Conservation (phyloP, 2,888 invertebrate genomes). For the Apeira syringaria region DNA sequence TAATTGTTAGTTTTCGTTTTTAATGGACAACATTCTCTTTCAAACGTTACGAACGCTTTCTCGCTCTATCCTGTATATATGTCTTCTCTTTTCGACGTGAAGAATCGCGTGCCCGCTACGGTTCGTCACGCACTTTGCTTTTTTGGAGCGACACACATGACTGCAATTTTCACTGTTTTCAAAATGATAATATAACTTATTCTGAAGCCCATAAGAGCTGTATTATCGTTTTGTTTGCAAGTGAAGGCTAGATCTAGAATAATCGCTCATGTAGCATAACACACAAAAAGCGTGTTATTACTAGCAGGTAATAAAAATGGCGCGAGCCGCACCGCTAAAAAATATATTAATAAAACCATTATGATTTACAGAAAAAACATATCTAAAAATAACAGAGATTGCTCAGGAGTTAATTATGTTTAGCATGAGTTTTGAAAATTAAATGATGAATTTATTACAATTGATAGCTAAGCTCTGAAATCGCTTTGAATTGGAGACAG, state of each 20-base stretch:
- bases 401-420: too few relatives aligned
- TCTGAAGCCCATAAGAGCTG: constrained; percentile 14
- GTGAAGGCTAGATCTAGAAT: constrained; percentile 12
- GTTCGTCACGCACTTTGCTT: constrained; percentile 43
- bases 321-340: constrained; percentile 3
- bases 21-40: constrained; percentile 18
- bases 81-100: too few relatives aligned
- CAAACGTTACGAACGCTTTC: constrained; percentile 18
- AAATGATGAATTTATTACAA: too few relatives aligned
- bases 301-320: constrained; percentile 14
- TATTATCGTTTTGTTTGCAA: constrained; percentile 3
- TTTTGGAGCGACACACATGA: constrained; percentile 38
- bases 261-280: constrained; percentile 4
- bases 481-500: too few relatives aligned
- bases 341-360: neutral
- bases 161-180: constrained; percentile 21
- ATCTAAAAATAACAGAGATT: too few relatives aligned
- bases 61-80: constrained; percentile 28
- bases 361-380: too few relatives aligned
- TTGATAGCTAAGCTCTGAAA: too few relatives aligned
- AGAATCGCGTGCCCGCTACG: constrained; percentile 28
- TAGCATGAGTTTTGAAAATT: too few relatives aligned
- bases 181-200: constrained; percentile 21
- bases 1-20: constrained; percentile 19
- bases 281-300: constrained; percentile 6